Base-by-base conservation (phyloP, 1,140 invertebrate genomes). In the Alviniconcha marisindica region DNA sequence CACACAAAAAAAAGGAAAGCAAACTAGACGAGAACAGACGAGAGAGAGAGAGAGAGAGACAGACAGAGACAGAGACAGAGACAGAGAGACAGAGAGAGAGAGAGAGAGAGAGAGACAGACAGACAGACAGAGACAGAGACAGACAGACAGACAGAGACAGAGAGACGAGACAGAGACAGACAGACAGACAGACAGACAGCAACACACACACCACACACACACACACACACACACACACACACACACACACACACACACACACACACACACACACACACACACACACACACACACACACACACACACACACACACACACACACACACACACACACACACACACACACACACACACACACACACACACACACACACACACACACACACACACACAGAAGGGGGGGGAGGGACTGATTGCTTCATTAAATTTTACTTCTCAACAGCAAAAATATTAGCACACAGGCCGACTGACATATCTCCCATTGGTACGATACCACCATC, bases 171-270 rank as follows among this genome's bases (percentile, higher is more conserved):
- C 33, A 38, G 40, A 74, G 40, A 38, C 12, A 44, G 40, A 40
- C 40, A 38, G 10, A 69, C n/a, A 28, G 12, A 36, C n/a, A 28
- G 10, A 69, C n/a, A n/a, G 7, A 69, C n/a, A n/a, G 12, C 7
- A n/a, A 69, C n/a, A 28, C 66, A 28, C 66, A 69, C n/a, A 28
- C n/a, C 12, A 28, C n/a, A 69, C n/a, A 36, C 66, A 69, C 33
- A 69, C 66, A 69, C 66, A 69, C 33, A 69, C n/a, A 69, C 66
- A 69, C 66, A 69, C 66, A 69, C 66, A 69, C 66, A 69, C 66
- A 69, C 66, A 69, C 33, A 36, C 66, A n/a, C 33, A n/a, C 66
- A 28, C 66, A 28, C 33, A 28, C 66, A 28, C 66, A 28, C 66
- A 10, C n/a, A 69, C 66, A 10, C 10, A 69, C 10, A 31, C n/a